phyloP scores from a whole-genome alignment of 1,140 invertebrate genomes.

The Octopus sinensis region DNA sequence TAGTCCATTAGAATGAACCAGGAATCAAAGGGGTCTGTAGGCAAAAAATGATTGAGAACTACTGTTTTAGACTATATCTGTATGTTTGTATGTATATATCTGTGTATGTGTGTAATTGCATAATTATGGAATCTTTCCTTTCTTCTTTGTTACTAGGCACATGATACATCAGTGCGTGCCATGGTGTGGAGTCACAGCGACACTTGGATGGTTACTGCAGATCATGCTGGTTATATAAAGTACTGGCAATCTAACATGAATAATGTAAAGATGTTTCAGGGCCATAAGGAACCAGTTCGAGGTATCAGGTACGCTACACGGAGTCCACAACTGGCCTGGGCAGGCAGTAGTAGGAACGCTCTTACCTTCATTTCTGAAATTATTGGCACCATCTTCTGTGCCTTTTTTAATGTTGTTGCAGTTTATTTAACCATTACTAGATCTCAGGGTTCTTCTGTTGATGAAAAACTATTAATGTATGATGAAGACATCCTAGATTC shows the following conservation, averaged over 20 bases:
- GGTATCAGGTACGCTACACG: slow-evolving; percentile 78
- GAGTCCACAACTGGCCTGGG: slow-evolving; percentile 14
- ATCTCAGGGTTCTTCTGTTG: too few relatives aligned
- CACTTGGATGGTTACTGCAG: slow-evolving; percentile 99
- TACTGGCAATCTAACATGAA: slow-evolving; percentile 99
- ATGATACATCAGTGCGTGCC: slow-evolving; percentile 93
- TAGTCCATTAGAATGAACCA: too few relatives aligned
- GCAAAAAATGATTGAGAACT: too few relatives aligned
- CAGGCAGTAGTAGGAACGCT: slow-evolving; percentile 4
- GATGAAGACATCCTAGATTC: too few relatives aligned
- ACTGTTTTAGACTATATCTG: too few relatives aligned
- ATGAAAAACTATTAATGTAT: too few relatives aligned
- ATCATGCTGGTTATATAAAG: slow-evolving; percentile 97
- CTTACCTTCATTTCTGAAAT: slow-evolving; percentile 13
- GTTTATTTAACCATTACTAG: neutral
- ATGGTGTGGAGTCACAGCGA: slow-evolving; percentile 99
- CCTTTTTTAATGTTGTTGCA: neutral
- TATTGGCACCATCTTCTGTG: slow-evolving; percentile 3
- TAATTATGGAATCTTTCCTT: neutral
- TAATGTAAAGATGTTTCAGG: slow-evolving; percentile 99
- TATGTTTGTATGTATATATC: too few relatives aligned
- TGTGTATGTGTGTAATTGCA: too few relatives aligned
- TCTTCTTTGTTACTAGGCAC: slow-evolving; percentile 69
- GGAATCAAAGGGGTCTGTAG: too few relatives aligned
- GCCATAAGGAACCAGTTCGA: slow-evolving; percentile 98